Evolutionary conservation across 2,888 invertebrate species (phyloP), one percentile per base, ranked within the genome.

Genomic region (Diloba caeruleocephala): DNA sequence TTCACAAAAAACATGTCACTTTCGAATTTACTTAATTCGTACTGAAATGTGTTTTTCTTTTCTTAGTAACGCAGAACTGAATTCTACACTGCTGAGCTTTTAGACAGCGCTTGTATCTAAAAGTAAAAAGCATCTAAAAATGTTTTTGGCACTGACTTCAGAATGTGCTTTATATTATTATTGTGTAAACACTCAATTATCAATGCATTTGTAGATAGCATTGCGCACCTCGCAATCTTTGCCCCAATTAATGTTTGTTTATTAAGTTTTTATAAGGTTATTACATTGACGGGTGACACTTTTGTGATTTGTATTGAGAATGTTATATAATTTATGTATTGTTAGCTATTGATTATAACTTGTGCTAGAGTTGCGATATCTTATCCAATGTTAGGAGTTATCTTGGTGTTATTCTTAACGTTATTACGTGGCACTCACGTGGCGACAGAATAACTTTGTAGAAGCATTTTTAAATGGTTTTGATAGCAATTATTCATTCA

Each of bases 191-290:
- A 73, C 25, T 23, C 13, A 53, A 45, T 63, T 60, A 64, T 60
- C 54, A 74, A 56, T 74, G 74, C 74, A 74, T 19, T 71, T 46
- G 38, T 31, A 23, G 74, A 74, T 71, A 74, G 63, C 15, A 56
- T 31, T 44, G 58, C 33, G 45, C 54, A 37, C 52, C 46, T 19
- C 60, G 43, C 58, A 71, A 71, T 69, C 63, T 64, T 57, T 73
- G 66, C 33, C 55, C 72, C 48, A 74, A 45, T 74, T 69, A 57
- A 50, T 69, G 57, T 65, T 52, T 65, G 48, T 71, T 71, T 66
- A 66, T 62, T 59, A 41, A 57, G 56, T 60, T 60, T 68, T 60
- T 57, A 67, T 58, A 63, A 65, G 68, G 65, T 68, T 68, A 68
- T 44, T 34, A 31, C 41, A 53, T 53, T 53, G 38, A 50, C 33